Percentiles rank a stretch among this genome's conserved stretches.
Evolutionary conservation across 2,113 vertebrate species (phyloP).

Genomic region (Leptodactylus fuscus): DNA sequence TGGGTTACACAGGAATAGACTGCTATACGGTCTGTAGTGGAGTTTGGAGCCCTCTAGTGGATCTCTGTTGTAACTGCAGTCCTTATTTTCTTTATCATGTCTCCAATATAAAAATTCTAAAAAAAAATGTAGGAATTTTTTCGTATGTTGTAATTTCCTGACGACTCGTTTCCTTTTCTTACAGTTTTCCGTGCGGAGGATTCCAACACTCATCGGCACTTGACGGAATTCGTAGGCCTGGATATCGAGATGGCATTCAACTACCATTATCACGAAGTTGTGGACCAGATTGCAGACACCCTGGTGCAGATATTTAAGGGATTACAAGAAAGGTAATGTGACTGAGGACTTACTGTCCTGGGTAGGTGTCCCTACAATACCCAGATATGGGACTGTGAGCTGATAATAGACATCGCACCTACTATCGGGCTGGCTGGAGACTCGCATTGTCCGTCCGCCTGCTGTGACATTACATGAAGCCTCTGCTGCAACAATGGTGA

Average conservation of each 20-base stretch:
- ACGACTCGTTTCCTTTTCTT: slow-evolving; percentile 38
- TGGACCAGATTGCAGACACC: slow-evolving; percentile 94
- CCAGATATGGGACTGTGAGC: too few relatives aligned
- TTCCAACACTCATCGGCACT: slow-evolving; percentile 96
- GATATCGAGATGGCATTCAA: slow-evolving; percentile 99
- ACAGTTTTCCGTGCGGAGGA: slow-evolving; percentile 97
- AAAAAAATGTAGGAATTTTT: too few relatives aligned
- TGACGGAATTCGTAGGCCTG: slow-evolving; percentile 98
- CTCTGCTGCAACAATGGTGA: background rate
- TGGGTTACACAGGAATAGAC: background rate
- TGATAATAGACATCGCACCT: too few relatives aligned
- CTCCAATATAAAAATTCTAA: background rate
- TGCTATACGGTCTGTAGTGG: background rate
- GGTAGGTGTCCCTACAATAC: too few relatives aligned
- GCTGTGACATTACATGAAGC: background rate
- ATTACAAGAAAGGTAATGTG: slow-evolving; percentile 89
- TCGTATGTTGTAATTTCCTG: background rate
- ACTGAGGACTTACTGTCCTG: too few relatives aligned
- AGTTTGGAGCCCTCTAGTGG: background rate
- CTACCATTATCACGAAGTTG: slow-evolving; percentile 98
- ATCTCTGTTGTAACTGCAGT: background rate
- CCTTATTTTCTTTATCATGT: background rate
- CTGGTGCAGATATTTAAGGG: slow-evolving; percentile 99
- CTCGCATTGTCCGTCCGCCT: too few relatives aligned
- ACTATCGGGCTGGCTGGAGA: too few relatives aligned